These are phyloP conservation scores for Trichopria drosophilae DNA, from an alignment of 2,888 invertebrate genomes.

Conservation along the genomic window DNA sequence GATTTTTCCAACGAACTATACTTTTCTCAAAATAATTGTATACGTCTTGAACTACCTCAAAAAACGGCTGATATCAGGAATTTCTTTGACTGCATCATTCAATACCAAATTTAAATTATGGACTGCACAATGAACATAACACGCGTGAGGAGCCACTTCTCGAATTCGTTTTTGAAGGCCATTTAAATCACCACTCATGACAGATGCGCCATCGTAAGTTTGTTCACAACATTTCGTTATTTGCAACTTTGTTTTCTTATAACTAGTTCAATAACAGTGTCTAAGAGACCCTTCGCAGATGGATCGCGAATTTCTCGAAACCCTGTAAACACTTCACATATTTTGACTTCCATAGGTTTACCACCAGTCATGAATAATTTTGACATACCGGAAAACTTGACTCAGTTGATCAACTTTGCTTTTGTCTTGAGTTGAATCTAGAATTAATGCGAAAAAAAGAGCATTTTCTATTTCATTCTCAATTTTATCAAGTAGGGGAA, in stretches of 20 bases:
- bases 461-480: no score
- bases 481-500: no score
- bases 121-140: slow-evolving; percentile 22
- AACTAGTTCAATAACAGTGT: slow-evolving; percentile 18
- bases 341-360: slow-evolving; percentile 18
- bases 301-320: slow-evolving; percentile 19
- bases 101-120: slow-evolving; percentile 23
- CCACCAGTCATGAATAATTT: slow-evolving; percentile 3
- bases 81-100: slow-evolving; percentile 11
- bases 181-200: slow-evolving; percentile 24
- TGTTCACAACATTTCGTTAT: slow-evolving; percentile 16
- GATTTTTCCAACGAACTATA: no score
- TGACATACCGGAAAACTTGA: slow-evolving; percentile 8
- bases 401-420: slow-evolving; percentile 16
- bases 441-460: slow-evolving; percentile 4
- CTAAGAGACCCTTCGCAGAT: slow-evolving; percentile 15
- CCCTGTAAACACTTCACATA: slow-evolving; percentile 25
- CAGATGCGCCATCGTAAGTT: slow-evolving; percentile 30
- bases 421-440: slow-evolving; percentile 20
- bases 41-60: neutral
- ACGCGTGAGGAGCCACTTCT: slow-evolving; percentile 13
- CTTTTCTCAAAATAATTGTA: slow-evolving; percentile 8
- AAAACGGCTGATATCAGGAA: neutral
- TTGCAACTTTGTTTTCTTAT: slow-evolving; percentile 12
- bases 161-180: slow-evolving; percentile 23